A percentile compares a stretch with the other conserved stretches of the same genome.
Conservation (phyloP, 2,888 invertebrate species). For the Parnassius smintheus region DNA sequence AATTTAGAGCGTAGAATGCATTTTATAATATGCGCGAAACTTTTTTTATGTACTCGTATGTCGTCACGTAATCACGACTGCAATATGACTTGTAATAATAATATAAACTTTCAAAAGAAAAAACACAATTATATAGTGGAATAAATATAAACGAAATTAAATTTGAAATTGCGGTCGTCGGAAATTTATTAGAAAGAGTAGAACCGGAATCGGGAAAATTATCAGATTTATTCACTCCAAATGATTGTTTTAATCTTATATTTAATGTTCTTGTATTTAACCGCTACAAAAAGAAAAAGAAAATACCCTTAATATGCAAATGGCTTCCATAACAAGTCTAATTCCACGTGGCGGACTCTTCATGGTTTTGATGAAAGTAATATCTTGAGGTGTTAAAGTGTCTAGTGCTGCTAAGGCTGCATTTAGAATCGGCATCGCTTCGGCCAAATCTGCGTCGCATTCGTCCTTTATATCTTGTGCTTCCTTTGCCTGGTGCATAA, state of each 20-base stretch:
- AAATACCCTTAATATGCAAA: slow-evolving; percentile 93
- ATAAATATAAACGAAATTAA: too few species aligned
- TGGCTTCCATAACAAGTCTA: slow-evolving; percentile 95
- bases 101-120: background rate
- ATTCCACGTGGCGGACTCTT: slow-evolving; percentile 96
- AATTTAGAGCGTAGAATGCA: background rate
- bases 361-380: slow-evolving; percentile 97
- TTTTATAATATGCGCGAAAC: too few species aligned
- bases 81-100: too few species aligned
- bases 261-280: too few species aligned
- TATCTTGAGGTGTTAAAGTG: slow-evolving; percentile 93
- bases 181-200: too few species aligned
- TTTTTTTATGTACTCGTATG: too few species aligned
- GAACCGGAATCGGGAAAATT: too few species aligned
- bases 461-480: slow-evolving; percentile 95
- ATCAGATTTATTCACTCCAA: too few species aligned
- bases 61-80: too few species aligned
- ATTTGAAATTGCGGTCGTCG: too few species aligned
- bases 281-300: too few species aligned
- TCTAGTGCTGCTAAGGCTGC: slow-evolving; percentile 92
- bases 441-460: slow-evolving; percentile 94
- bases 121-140: slow-evolving; percentile 1
- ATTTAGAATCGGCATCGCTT: slow-evolving; percentile 95
- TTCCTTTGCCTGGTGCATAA: slow-evolving; percentile 73
- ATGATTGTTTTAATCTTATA: too few species aligned